Evolutionary conservation across 1,140 invertebrate genomes (phyloP).

Genomic region (Teleogryllus occipitalis): DNA sequence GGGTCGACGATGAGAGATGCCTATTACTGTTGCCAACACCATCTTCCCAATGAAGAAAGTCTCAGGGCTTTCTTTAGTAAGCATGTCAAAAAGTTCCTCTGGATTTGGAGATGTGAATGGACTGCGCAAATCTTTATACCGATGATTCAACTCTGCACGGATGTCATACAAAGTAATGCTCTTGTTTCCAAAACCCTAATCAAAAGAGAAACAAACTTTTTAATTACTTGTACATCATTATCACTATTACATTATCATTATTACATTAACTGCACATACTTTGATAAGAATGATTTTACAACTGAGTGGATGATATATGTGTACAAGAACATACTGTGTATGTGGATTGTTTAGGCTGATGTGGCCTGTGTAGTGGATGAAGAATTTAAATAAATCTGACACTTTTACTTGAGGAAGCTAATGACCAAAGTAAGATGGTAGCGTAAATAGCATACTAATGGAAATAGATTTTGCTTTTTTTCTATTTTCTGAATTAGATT

Average conservation of each 20-base stretch:
- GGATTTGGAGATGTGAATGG: slow-evolving; percentile 68
- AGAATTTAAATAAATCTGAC: no score
- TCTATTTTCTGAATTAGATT: no score
- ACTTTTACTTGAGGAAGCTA: no score
- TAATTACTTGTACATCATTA: slow-evolving; percentile 10
- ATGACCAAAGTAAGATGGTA: no score
- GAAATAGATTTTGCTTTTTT: no score
- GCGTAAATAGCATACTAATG: no score
- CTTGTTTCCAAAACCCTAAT: slow-evolving; percentile 85
- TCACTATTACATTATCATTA: background rate
- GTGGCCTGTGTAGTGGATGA: no score
- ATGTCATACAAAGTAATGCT: slow-evolving; percentile 97
- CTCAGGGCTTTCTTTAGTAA: slow-evolving; percentile 94
- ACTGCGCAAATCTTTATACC: slow-evolving; percentile 89
- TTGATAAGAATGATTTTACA: no score
- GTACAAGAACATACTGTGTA: no score
- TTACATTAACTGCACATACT: no score
- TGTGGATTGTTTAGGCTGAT: no score
- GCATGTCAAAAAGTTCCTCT: slow-evolving; percentile 87
- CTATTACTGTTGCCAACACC: slow-evolving; percentile 27
- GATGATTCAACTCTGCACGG: slow-evolving; percentile 84
- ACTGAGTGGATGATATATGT: no score
- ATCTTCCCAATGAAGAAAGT: slow-evolving; percentile 87
- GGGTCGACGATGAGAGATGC: slow-evolving; percentile 77
- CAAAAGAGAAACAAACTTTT: slow-evolving; percentile 24